Evolutionary conservation across 2,888 invertebrate genomes (phyloP), one percentile per base, ranked within the genome.

Genomic region (Drosophila lutescens): DNA sequence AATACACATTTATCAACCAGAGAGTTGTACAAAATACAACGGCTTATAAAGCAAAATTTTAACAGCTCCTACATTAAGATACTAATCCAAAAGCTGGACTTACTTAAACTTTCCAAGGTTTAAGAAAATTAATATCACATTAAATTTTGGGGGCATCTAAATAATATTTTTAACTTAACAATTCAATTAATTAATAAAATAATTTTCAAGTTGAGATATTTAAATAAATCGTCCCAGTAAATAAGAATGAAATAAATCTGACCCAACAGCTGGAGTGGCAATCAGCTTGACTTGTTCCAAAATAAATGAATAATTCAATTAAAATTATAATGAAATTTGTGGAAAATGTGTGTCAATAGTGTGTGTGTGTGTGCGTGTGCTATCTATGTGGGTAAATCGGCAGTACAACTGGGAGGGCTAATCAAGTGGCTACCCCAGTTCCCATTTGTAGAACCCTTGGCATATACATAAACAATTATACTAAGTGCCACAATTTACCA

Each of bases 401-500:
- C 36, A 47, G 38, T 38, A 32, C 36, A 30, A 30, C 23, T 30
- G 34, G 30, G 61, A 41, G 15, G 40, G 34, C 40, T 59, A 66
- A 74, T 74, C 68, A 67, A 68, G 15, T 23, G 17, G 23, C 13
- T 15, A 17, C 2, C 38, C 17, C 7, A 23, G 6, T 7, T 12
- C 40, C 26, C n/a, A 36, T 15, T 17, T n/a, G 38, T n/a, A 34
- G 38, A 23, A 49, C 62, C 68, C 26, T 51, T 46, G 53, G 54
- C 53, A 67, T 65, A 67, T 53, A 70, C 65, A 69, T 66, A 88
- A 79, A 71, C 84, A 86, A 88, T 88, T 88, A 76, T 63, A 71
- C 78, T 83, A 88, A 88, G 88, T 83, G 80, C 76, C 80, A 72
- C 86, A 80, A 76, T 77, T 60, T 58, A 60, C 62, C 55, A 51